Percentiles rank a stretch among this genome's conserved stretches.
Conservation (phyloP, 2,888 invertebrate species). For the Eupeodes luniger region DNA sequence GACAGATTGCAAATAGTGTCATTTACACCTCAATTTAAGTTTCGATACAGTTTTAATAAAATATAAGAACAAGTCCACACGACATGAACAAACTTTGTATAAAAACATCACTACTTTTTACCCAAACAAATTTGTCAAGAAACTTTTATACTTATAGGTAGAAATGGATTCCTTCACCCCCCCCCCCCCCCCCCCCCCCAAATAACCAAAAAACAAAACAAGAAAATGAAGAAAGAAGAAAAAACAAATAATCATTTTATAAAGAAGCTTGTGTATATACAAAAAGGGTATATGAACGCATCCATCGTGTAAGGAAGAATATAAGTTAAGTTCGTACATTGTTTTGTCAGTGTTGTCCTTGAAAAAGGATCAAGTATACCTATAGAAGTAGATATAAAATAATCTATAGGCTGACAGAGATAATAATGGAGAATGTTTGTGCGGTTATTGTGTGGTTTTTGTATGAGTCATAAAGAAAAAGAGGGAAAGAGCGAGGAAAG, state of each 20-base stretch:
- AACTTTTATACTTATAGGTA: neutral
- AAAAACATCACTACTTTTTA: neutral
- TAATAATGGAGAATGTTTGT: constrained; percentile 46
- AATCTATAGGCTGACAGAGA: constrained; percentile 45
- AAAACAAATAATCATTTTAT: neutral
- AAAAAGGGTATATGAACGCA: neutral
- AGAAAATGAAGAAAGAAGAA: neutral
- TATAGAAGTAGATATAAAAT: neutral
- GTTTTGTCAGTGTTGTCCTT: constrained; percentile 55
- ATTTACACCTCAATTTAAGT: constrained; percentile 58
- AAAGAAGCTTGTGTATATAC: neutral
- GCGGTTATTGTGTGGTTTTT: constrained; percentile 27
- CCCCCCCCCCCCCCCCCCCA: neutral
- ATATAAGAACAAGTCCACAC: constrained; percentile 1
- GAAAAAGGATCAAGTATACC: constrained; percentile 35
- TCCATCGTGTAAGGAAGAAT: neutral
- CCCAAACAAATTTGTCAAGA: constrained; percentile 4
- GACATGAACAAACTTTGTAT: neutral
- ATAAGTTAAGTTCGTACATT: constrained; percentile 13
- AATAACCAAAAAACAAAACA: too few species aligned
- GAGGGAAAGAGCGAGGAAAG: neutral
- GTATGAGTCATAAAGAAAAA: neutral
- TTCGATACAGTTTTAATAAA: constrained; percentile 34
- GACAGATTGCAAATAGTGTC: constrained; percentile 53
- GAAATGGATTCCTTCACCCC: too few species aligned